Base-by-base conservation (phyloP, 2,888 invertebrate species). In the Saturnia pavonia region DNA sequence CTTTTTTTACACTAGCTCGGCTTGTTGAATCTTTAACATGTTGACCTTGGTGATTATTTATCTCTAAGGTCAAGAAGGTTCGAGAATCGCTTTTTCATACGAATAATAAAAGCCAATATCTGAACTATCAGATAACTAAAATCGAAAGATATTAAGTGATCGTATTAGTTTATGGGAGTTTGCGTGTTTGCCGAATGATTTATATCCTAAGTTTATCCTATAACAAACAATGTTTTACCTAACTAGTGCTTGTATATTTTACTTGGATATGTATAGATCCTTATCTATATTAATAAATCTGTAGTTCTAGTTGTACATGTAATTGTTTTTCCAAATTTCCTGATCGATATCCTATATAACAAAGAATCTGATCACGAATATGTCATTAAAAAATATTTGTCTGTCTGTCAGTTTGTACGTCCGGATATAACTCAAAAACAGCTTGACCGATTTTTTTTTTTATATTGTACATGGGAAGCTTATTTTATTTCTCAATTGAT, bases 121-220 rank as follows among this genome's bases (percentile, higher is more conserved):
- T 60, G 57, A 60, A 60, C 25, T 60, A 60, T 60, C 25, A 25
- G 57, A 25, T 14, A 60, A 60, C 25, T 60, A 60, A 25, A 60
- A 60, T 60, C 57, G 6, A 60, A 60, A 27, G 6, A 65, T 65
- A 65, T 65, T 65, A 65, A 65, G 40, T 65, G 40, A 40, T 51
- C 40, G 40, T 66, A 66, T 45, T 70, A 70, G 40, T 51, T 66
- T 66, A 22, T 51, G 42, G 8, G 40, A 69, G 65, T 42, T 51
- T 73, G 70, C 67, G 54, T 63, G 70, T 71, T 72, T 63, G 65
- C 40, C 19, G 40, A 65, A 40, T n/a, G 40, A 65, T 65, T 65
- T 65, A 65, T 65, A 2, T 25, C 27, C 57, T 60, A 60, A 60
- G 25, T 60, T 60, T 60, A 27, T 25, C 25, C 25, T 22, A 57